These are phyloP conservation scores for Hedya salicella DNA, from an alignment of 2,888 invertebrate species.

Conservation along the genomic window DNA sequence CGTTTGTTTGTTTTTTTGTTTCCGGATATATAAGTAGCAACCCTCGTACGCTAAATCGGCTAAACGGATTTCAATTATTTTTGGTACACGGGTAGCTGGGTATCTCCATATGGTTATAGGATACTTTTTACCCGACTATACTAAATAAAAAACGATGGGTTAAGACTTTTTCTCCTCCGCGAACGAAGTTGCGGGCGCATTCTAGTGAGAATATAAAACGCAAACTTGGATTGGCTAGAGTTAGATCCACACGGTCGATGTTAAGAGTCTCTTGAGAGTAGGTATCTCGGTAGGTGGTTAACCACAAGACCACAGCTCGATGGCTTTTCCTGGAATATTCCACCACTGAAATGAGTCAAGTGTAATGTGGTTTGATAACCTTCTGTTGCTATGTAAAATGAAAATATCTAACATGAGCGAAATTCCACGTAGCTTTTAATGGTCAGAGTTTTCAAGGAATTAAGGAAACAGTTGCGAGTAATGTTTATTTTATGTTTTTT, in stretches of 20 bases:
- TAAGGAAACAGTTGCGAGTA: neutral
- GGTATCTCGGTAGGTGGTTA: neutral
- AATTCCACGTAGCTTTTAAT: neutral
- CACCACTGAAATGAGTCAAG: constrained; percentile 29
- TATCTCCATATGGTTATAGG: no score
- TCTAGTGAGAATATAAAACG: neutral
- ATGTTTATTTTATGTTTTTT: no score
- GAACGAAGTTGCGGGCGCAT: no score
- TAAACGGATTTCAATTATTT: no score
- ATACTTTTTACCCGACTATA: no score
- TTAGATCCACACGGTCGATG: neutral
- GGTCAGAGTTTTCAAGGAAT: neutral
- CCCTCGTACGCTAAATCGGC: no score
- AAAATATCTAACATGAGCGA: constrained; percentile 13
- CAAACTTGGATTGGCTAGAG: neutral
- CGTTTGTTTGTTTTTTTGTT: no score
- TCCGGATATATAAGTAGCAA: no score
- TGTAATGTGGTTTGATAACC: constrained; percentile 26
- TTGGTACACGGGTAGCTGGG: no score
- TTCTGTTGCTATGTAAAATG: constrained; percentile 12
- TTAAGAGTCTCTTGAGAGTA: neutral
- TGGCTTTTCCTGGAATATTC: constrained; percentile 16
- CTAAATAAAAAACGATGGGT: no score
- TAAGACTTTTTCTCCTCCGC: no score
- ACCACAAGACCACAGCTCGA: constrained; percentile 5